phyloP scores from a whole-genome alignment of 1,140 invertebrate species.

The Drosophila santomea region DNA sequence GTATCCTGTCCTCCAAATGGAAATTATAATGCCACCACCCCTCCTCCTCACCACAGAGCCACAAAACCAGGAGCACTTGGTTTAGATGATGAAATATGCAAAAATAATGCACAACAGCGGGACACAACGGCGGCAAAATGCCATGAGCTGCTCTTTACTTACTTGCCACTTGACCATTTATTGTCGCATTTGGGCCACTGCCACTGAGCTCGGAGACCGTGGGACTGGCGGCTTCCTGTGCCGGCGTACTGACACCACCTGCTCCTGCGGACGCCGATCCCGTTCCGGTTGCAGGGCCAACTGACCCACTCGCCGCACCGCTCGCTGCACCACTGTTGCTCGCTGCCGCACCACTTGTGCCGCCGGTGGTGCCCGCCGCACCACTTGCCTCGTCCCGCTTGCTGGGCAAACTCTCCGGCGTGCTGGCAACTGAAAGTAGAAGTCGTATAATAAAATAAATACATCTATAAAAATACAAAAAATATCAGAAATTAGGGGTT shows the following conservation, averaged over 20 bases:
- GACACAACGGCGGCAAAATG: not conserved
- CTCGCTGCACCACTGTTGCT: conserved; percentile 26
- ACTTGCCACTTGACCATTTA: conserved; percentile 88
- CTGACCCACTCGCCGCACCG: conserved; percentile 35
- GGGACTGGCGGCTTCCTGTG: conserved; percentile 57
- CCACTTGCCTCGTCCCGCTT: conserved; percentile 84
- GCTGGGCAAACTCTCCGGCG: conserved; percentile 86
- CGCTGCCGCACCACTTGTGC: conserved; percentile 21
- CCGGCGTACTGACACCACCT: conserved; percentile 35
- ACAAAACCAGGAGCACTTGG: not conserved
- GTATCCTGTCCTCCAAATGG: conserved; percentile 36
- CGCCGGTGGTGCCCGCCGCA: conserved; percentile 38
- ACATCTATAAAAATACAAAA: too few species aligned
- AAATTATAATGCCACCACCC: conserved; percentile 46
- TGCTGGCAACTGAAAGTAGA: conserved; percentile 87
- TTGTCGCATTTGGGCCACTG: conserved; percentile 74
- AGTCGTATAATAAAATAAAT: not conserved
- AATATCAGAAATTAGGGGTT: too few species aligned
- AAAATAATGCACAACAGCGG: conserved; percentile 14
- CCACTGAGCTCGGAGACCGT: conserved; percentile 55
- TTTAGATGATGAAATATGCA: conserved; percentile 49
- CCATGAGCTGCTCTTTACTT: conserved; percentile 78
- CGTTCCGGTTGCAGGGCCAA: conserved; percentile 32
- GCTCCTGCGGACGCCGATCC: conserved; percentile 26
- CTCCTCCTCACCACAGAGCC: not conserved